Base-by-base conservation (phyloP, 2,113 vertebrate species). In the Delphinus delphis region DNA sequence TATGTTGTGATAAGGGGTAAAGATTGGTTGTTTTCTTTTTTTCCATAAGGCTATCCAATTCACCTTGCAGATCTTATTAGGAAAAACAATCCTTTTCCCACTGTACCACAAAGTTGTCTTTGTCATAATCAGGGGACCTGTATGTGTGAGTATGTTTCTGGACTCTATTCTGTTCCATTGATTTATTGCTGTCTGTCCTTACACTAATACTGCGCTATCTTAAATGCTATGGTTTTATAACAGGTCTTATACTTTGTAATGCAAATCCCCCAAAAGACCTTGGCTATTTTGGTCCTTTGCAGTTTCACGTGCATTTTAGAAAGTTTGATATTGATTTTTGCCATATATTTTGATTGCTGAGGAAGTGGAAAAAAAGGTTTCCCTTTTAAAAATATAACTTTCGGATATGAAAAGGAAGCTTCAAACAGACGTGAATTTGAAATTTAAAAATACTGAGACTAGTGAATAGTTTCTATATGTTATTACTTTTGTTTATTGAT, bases 331-430 rank as follows among this genome's bases (percentile, higher is more conserved):
- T n/a, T 65, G 31, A 84, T 63, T 77, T 73, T 55, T 93, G 50
- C 58, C 41, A 80, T 50, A 67, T 71, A 80, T 85, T 55, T 90
- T 88, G 33, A 87, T 33, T 73, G 14, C 38, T 86, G 77, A 33
- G 15, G 41, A 96, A 91, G 21, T 8, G 36, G 53, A 44, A 71
- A 80, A 90, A 87, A 50, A 41, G 0, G 0, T 85, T 93, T 85
- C 50, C 11, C 8, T 95, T 90, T 76, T 47, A 62, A 87, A 93
- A 73, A 26, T 58, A 8, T 14, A 60, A 11, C 58, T 84, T 74
- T 96, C 65, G 77, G 12, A n/a, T 55, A 74, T 65, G 33, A 71
- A 93, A 95, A 88, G 58, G 88, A 44, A 80, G 21, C 11, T 95
- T 82, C 38, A 73, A 91, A 88, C 10, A 38, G n/a, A n/a, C 12